Base-by-base conservation (phyloP, 2,113 vertebrate genomes). In the Tretioscincus oriximinensis region DNA sequence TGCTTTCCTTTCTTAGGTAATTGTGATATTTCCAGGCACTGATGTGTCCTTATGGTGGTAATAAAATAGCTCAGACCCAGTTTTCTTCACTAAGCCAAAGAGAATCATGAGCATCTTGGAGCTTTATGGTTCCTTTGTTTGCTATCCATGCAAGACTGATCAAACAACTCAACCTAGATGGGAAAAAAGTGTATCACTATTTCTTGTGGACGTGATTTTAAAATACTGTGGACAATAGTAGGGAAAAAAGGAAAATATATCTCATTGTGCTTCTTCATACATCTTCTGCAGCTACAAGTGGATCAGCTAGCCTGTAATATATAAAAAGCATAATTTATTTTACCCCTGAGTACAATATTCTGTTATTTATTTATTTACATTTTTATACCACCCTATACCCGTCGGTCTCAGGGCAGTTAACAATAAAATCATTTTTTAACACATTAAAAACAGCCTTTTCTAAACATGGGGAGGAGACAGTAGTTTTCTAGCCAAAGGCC, bases 231-330 rank as follows among this genome's bases (percentile, higher is more conserved):
- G 24, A 14, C 18, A 58, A 18, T 58, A 58, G 54, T 58, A 58
- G 54, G 18, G 73, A 66, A 81, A 80, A 28, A 49, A 76, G 60
- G 41, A 11, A 1, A 58, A 65, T 76, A 76, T 73, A 84, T 82
- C 63, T 77, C 76, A 0, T 12, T 29, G 87, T 84, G 35, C 77
- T 89, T 51, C 76, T 76, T 80, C 70, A 6, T 12, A 63, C 80
- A 83, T 88, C 51, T 82, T 86, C 82, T 76, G 49, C n/a, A n/a
- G 73, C 76, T 81, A 47, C 61, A 47, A 83, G 45, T 65, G 47
- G 72, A 86, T 96, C 95, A 96, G 88, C 95, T 95, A 9, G 95
- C 94, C 95, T 96, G 87, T 67, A 89, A 90, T 3, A 82, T 60
- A 76, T 75, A 79, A 71, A 83, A 89, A 51, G 10, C 18, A 69